Percentiles rank a stretch among this genome's conserved stretches.
Evolutionary conservation across 2,113 vertebrate genomes (phyloP).

Genomic region (Piliocolobus tephrosceles): DNA sequence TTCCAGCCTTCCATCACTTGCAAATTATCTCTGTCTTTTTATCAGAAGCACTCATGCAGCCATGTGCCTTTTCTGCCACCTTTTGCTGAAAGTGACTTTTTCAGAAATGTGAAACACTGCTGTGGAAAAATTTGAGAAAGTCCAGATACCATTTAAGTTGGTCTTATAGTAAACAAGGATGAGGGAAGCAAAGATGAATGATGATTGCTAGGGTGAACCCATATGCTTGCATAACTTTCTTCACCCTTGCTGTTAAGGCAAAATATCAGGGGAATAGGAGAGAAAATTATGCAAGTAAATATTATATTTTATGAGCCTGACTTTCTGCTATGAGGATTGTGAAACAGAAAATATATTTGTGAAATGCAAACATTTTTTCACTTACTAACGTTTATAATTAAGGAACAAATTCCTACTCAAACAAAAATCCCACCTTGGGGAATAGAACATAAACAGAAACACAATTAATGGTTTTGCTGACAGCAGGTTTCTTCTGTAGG

Average conservation of each 20-base stretch:
- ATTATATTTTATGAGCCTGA: constrained; percentile 34
- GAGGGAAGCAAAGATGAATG: constrained; percentile 59
- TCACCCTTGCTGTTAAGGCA: constrained; percentile 7
- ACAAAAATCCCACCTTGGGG: constrained; percentile 55
- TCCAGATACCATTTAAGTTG: constrained; percentile 57
- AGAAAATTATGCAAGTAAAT: constrained; percentile 56
- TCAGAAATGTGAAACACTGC: not conserved
- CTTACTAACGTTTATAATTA: constrained; percentile 61
- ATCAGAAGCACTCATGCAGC: not conserved
- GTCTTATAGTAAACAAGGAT: constrained; percentile 42
- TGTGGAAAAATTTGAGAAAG: constrained; percentile 51
- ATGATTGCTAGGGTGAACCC: constrained; percentile 49
- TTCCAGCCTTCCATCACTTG: constrained; percentile 30
- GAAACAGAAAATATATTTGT: constrained; percentile 42
- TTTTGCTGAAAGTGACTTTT: constrained; percentile 52
- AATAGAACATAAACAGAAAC: constrained; percentile 58
- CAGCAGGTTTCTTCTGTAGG: constrained; percentile 23
- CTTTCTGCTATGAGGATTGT: constrained; percentile 21
- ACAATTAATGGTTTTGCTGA: constrained; percentile 49
- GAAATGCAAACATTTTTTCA: constrained; percentile 60
- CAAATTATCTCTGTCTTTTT: constrained; percentile 19
- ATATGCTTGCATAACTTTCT: constrained; percentile 43
- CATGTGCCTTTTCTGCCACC: not conserved
- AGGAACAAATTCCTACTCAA: constrained; percentile 59
- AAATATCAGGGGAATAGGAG: constrained; percentile 41